Conservation (phyloP, 2,113 vertebrate genomes). For the Gasterosteus nipponicus region DNA sequence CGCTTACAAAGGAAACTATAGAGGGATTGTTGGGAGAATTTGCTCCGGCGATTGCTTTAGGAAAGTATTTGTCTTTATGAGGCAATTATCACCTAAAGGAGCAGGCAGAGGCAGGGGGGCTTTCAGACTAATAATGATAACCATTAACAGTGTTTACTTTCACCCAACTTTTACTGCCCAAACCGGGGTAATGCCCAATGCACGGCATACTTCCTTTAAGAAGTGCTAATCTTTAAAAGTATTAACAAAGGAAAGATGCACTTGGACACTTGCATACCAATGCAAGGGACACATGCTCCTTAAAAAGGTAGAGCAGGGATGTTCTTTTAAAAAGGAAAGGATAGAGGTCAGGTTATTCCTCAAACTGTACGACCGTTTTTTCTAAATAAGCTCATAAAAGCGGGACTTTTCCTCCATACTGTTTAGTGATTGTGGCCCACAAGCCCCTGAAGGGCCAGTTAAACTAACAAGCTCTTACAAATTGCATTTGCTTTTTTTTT, state of each 20-base stretch:
- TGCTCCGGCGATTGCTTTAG: constrained; percentile 59
- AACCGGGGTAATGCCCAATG: constrained; percentile 32
- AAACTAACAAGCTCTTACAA: constrained; percentile 71
- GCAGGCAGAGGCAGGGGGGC: constrained; percentile 58
- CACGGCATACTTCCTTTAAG: constrained; percentile 41
- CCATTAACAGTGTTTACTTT: constrained; percentile 74
- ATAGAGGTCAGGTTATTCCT: neutral
- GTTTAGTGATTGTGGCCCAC: constrained; percentile 39
- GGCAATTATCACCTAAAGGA: constrained; percentile 77
- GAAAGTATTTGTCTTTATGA: constrained; percentile 76
- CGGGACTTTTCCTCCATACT: constrained; percentile 44
- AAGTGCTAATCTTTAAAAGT: constrained; percentile 20
- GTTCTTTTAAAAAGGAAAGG: neutral
- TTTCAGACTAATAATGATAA: constrained; percentile 71
- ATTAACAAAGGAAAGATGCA: neutral
- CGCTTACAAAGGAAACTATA: constrained; percentile 56
- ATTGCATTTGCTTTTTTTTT: constrained; percentile 62
- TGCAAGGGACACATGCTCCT: neutral
- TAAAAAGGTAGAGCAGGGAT: neutral
- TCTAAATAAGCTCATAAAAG: constrained; percentile 50
- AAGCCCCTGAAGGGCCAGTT: constrained; percentile 49
- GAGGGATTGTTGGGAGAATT: constrained; percentile 53
- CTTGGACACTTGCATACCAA: constrained; percentile 7
- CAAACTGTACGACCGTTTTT: constrained; percentile 12
- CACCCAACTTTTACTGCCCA: constrained; percentile 54